phyloP scores from a whole-genome alignment of 2,888 invertebrate species.

The Pseudococcus longispinus region DNA sequence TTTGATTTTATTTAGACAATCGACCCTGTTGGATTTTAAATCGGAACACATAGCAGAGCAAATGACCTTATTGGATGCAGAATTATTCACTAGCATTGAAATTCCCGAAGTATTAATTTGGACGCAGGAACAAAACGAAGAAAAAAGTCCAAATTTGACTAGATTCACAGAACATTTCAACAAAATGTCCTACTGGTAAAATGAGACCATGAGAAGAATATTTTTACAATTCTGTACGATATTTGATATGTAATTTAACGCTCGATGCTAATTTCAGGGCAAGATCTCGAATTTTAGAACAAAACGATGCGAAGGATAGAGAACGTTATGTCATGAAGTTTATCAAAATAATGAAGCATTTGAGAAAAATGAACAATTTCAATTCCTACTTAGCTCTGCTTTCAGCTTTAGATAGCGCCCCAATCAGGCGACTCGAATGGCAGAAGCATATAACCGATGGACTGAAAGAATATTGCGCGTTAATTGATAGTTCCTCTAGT shows the following conservation, averaged over 20 bases:
- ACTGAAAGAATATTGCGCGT: constrained; percentile 90
- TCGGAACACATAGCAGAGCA: constrained; percentile 95
- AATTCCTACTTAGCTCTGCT: constrained; percentile 96
- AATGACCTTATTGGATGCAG: constrained; percentile 95
- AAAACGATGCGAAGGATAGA: constrained; percentile 90
- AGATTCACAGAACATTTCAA: constrained; percentile 99
- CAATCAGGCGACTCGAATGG: constrained; percentile 90
- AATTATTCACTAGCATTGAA: constrained; percentile 94
- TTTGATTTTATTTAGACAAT: constrained; percentile 62
- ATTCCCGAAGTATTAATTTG: constrained; percentile 96
- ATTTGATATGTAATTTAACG: neutral
- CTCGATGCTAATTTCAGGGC: constrained; percentile 67
- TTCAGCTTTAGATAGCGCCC: constrained; percentile 96
- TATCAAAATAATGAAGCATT: constrained; percentile 97
- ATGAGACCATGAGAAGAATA: too few relatives aligned
- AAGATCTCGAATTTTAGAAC: constrained; percentile 88
- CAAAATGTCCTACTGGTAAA: constrained; percentile 95
- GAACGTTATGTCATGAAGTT: constrained; percentile 94
- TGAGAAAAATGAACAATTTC: constrained; percentile 97
- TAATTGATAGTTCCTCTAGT: constrained; percentile 97
- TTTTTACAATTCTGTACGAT: too few relatives aligned
- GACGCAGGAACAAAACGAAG: constrained; percentile 97
- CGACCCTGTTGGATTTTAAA: constrained; percentile 88
- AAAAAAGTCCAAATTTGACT: constrained; percentile 94
- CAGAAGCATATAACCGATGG: constrained; percentile 90